phyloP scores from a whole-genome alignment of 2,113 vertebrate species.

The Gila orcuttii region DNA sequence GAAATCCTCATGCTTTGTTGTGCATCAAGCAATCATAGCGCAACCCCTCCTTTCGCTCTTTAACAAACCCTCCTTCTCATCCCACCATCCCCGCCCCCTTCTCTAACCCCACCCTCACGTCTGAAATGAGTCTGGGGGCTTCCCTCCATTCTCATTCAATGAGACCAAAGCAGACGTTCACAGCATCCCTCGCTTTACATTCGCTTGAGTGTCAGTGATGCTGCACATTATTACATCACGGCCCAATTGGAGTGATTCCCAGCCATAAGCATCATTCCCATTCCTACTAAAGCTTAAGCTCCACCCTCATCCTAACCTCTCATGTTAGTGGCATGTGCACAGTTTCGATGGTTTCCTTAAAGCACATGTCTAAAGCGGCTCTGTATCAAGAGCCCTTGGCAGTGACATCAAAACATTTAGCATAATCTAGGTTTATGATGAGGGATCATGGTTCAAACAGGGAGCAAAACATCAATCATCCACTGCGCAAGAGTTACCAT shows the following conservation, averaged over 20 bases:
- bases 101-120: neutral
- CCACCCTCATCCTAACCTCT: neutral
- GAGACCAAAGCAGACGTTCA: neutral
- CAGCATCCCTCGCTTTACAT: no score
- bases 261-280: neutral
- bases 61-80: neutral
- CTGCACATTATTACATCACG: neutral
- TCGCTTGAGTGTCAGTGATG: neutral
- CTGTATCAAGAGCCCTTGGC: neutral
- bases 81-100: neutral
- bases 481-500: no score
- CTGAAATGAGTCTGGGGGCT: neutral
- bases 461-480: neutral
- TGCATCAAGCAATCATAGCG: neutral
- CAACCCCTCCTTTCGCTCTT: neutral
- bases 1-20: neutral
- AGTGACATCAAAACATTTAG: neutral
- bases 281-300: neutral
- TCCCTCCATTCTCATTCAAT: neutral
- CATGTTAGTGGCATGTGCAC: constrained; percentile 1
- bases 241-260: neutral
- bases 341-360: neutral
- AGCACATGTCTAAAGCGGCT: neutral
- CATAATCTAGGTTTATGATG: neutral
- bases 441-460: neutral